Evolutionary conservation across 2,797 vertebrate genomes (phyloP).

Genomic region (Harpagifer antarcticus): DNA sequence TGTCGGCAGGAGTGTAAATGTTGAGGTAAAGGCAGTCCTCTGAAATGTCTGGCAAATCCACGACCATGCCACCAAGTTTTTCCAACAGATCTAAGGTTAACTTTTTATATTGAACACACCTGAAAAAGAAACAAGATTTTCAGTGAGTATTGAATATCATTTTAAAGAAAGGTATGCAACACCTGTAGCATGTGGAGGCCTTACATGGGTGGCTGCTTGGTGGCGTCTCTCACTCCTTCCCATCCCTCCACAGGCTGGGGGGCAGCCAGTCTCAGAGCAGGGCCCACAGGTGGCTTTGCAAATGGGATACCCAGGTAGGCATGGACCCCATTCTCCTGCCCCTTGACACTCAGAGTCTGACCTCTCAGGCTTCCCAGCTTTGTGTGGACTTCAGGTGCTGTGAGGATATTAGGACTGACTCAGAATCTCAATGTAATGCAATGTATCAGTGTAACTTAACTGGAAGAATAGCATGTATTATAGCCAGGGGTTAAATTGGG

Average conservation of each 20-base stretch:
- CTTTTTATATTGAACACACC: constrained; percentile 75
- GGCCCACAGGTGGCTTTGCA: constrained; percentile 80
- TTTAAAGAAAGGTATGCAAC: background rate
- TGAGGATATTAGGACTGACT: constrained; percentile 6
- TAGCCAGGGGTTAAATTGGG: no score
- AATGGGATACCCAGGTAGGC: constrained; percentile 83
- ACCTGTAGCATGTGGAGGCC: background rate
- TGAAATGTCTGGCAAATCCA: constrained; percentile 67
- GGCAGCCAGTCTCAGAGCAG: constrained; percentile 76
- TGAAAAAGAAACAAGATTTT: constrained; percentile 27
- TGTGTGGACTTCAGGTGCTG: constrained; percentile 71
- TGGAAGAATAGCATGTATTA: background rate
- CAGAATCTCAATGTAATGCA: background rate
- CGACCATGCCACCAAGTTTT: rapidly evolving
- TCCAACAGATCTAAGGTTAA: rapidly evolving
- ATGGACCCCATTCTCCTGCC: constrained; percentile 72
- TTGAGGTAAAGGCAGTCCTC: constrained; percentile 88
- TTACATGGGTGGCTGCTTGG: constrained; percentile 79
- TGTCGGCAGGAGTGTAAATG: constrained; percentile 80
- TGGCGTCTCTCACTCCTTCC: constrained; percentile 80
- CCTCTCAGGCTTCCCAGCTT: constrained; percentile 79
- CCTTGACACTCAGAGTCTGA: constrained; percentile 73
- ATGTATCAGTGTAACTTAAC: background rate
- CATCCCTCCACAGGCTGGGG: constrained; percentile 76
- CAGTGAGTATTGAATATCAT: background rate